phyloP scores from a whole-genome alignment of 2,797 vertebrate species.

The Alosa sapidissima region DNA sequence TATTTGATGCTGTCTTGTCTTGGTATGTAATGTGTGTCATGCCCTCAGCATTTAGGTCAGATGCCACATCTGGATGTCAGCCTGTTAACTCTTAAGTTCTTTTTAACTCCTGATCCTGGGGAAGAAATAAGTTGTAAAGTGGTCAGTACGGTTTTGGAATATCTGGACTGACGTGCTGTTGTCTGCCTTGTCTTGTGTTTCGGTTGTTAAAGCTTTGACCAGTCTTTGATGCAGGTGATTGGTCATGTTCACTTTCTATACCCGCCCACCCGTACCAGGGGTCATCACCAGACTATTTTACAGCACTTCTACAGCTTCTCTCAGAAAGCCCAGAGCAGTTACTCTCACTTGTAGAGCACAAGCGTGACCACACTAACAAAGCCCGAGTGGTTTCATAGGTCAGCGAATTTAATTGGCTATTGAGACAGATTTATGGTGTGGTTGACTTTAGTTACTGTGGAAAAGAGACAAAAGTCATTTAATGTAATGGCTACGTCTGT shows the following conservation, averaged over 20 bases:
- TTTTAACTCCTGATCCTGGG: neutral
- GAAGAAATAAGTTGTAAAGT: neutral
- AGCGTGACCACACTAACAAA: neutral
- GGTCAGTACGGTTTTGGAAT: neutral
- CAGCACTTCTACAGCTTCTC: neutral
- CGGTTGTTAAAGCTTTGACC: neutral
- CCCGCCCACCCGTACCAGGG: neutral
- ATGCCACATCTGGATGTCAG: neutral
- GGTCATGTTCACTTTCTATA: neutral
- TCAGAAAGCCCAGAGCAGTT: neutral
- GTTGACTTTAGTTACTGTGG: neutral
- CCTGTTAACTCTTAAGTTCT: neutral
- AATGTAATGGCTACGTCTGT: neutral
- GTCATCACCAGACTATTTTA: neutral
- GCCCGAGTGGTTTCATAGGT: neutral
- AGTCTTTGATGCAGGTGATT: neutral
- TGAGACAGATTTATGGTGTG: conserved; percentile 12
- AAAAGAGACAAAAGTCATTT: neutral
- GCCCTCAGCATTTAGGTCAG: neutral
- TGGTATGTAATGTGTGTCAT: neutral
- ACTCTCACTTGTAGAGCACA: neutral
- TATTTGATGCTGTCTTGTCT: neutral
- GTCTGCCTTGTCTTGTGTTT: neutral
- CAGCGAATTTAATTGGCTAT: conserved; percentile 17
- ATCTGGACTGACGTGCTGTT: neutral